Conservation (phyloP, 2,797 vertebrate species). For the Pseudochirops corinnae region DNA sequence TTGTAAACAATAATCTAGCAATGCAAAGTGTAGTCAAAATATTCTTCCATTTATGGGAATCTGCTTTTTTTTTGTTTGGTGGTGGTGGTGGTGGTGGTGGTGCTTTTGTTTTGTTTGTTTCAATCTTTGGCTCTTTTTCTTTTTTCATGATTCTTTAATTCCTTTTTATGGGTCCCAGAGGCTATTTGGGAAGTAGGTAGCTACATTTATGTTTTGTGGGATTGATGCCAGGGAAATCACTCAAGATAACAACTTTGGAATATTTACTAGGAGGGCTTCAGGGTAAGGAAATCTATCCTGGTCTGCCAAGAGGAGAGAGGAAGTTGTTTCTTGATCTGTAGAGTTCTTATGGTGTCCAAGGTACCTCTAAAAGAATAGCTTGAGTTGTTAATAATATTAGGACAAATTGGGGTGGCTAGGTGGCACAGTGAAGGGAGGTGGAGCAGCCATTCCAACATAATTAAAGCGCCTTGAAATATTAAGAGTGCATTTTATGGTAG, state of each 20-base stretch:
- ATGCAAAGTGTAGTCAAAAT: constrained; percentile 30
- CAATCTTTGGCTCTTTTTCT: neutral
- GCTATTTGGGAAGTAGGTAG: neutral
- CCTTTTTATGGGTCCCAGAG: neutral
- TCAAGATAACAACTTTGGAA: neutral
- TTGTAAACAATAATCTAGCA: neutral
- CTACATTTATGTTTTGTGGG: neutral
- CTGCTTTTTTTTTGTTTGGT: neutral
- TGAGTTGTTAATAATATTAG: neutral
- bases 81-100: neutral
- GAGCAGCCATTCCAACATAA: neutral
- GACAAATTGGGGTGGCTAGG: too few species aligned
- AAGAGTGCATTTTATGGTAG: neutral
- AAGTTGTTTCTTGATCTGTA: neutral
- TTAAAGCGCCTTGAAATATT: neutral
- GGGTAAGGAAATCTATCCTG: neutral
- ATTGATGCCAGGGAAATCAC: neutral
- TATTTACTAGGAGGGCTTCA: neutral
- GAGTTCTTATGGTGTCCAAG: neutral
- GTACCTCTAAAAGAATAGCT: neutral
- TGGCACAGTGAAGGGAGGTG: too few species aligned
- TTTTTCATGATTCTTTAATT: neutral
- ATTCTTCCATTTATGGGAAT: constrained; percentile 35
- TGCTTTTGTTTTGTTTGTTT: neutral
- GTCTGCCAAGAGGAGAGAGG: neutral